Evolutionary conservation across 2,888 invertebrate genomes (phyloP).

Genomic region (Phanerotoma sp.): DNA sequence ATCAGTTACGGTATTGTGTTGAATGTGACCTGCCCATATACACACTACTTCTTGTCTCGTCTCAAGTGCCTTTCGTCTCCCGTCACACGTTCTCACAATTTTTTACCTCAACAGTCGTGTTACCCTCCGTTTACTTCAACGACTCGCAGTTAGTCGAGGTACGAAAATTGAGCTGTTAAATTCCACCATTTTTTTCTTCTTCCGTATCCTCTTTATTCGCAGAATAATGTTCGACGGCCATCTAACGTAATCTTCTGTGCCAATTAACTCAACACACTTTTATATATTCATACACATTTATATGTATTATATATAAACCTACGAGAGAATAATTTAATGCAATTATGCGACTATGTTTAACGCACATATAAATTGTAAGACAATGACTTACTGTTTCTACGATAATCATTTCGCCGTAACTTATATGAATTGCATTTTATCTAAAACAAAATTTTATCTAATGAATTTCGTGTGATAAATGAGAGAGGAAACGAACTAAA

Average conservation of each 20-base stretch:
- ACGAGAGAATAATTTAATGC: no score
- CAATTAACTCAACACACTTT: constrained; percentile 22
- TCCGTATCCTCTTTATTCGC: neutral
- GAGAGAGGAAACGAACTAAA: no score
- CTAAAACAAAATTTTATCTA: no score
- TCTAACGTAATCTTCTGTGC: constrained; percentile 3
- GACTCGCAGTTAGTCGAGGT: constrained; percentile 11
- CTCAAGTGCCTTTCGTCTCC: constrained; percentile 17
- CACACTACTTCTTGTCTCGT: constrained; percentile 11
- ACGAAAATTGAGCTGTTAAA: constrained; percentile 22
- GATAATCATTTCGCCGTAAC: no score
- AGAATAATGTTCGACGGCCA: constrained; percentile 1
- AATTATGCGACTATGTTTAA: no score
- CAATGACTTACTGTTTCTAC: no score
- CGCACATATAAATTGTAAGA: no score
- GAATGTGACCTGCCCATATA: constrained; percentile 4
- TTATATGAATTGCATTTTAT: no score
- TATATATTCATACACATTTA: no score
- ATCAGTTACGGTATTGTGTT: no score
- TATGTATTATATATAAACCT: no score
- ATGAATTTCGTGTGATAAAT: no score
- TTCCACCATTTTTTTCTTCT: constrained; percentile 6
- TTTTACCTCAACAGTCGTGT: neutral
- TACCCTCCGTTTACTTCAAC: constrained; percentile 10
- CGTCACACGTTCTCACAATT: constrained; percentile 19